These are phyloP conservation scores for Pitta sordida DNA, from an alignment of 2,113 vertebrate genomes.

Conservation along the genomic window DNA sequence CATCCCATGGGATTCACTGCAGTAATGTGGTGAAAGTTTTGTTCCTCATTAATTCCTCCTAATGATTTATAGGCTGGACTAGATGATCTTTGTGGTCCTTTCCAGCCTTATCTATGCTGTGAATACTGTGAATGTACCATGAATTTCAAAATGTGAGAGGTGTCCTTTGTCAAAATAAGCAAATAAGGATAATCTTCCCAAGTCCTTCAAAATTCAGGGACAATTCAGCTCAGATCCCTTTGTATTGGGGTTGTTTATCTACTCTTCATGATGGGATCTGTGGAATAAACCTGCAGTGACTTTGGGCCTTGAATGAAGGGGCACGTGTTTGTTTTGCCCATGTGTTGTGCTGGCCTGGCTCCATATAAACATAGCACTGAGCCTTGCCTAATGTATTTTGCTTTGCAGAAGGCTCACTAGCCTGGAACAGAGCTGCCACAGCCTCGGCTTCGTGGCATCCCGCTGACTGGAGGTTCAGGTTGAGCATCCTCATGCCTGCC, in stretches of 20 bases:
- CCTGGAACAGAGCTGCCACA: neutral
- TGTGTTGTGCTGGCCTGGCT: neutral
- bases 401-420: constrained; percentile 1
- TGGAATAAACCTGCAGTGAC: neutral
- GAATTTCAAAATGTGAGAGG: neutral
- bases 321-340: neutral
- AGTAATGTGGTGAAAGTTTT: neutral
- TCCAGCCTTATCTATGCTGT: no score
- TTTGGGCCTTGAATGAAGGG: neutral
- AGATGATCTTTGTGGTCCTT: no score
- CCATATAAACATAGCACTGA: neutral
- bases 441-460: neutral
- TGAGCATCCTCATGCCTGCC: neutral
- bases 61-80: no score
- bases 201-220: neutral
- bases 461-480: neutral
- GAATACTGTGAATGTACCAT: no score
- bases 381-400: neutral
- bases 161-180: neutral
- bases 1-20: neutral
- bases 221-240: neutral
- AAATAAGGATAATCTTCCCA: neutral
- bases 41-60: neutral
- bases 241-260: accelerated
- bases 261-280: neutral